Conservation (phyloP, 2,113 vertebrate species). For the Dicrurus megarhynchus region DNA sequence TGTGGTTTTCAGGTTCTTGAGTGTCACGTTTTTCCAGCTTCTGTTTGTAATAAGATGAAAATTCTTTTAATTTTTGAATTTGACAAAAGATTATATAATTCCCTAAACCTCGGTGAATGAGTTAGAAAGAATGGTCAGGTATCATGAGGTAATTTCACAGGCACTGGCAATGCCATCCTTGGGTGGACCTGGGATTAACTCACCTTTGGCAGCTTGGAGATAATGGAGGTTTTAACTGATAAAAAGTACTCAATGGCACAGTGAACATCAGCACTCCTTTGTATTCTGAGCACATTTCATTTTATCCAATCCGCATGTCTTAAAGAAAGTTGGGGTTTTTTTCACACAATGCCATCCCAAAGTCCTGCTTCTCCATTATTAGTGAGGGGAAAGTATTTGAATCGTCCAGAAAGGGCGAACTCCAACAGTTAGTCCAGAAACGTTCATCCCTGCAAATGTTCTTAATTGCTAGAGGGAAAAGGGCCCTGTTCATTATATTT, state of each 20-base stretch:
- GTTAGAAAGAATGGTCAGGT: neutral
- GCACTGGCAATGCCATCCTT: neutral
- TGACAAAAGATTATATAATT: neutral
- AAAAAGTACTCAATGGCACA: neutral
- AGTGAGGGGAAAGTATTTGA: neutral
- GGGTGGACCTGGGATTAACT: neutral
- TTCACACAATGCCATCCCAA: neutral
- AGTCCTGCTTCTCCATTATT: neutral
- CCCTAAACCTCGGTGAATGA: neutral
- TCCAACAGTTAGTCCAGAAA: neutral
- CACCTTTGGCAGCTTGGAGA: neutral
- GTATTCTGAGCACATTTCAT: neutral
- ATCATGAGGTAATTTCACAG: neutral
- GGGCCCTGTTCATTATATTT: neutral
- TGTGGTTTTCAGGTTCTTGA: neutral
- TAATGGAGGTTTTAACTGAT: neutral
- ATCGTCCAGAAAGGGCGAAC: neutral
- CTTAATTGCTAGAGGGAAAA: neutral
- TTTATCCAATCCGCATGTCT: neutral
- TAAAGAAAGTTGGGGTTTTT: neutral
- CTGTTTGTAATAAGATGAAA: neutral
- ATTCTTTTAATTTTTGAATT: neutral
- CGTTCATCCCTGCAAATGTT: neutral
- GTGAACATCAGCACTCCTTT: neutral
- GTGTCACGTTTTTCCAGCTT: neutral